These are phyloP conservation scores for Paralichthys olivaceus DNA, from an alignment of 2,113 vertebrate genomes.

Conservation along the genomic window DNA sequence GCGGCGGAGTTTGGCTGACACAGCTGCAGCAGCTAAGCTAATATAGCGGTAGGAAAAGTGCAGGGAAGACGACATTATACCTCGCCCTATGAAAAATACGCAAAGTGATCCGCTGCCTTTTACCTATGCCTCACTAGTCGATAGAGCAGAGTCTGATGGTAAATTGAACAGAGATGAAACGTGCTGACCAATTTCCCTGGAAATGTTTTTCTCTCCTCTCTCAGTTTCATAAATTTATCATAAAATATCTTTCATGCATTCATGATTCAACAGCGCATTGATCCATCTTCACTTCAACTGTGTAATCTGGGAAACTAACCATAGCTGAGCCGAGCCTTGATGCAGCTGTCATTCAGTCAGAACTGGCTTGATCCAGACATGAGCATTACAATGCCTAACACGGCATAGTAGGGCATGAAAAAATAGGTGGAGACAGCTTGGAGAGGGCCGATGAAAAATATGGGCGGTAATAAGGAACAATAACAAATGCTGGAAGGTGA, in stretches of 20 bases:
- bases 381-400: conserved; percentile 46
- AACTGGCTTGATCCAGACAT: conserved; percentile 40
- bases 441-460: conserved; percentile 53
- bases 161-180: conserved; percentile 49
- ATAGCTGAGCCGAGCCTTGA: conserved; percentile 22
- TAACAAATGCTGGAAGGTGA: conserved; percentile 68
- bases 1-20: conserved; percentile 26
- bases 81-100: conserved; percentile 39
- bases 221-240: conserved; percentile 34
- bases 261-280: conserved; percentile 53
- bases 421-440: conserved; percentile 34
- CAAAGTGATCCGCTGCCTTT: conserved; percentile 27
- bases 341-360: conserved; percentile 43
- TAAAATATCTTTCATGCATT: conserved; percentile 43
- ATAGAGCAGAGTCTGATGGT: conserved; percentile 2
- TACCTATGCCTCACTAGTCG: conserved; percentile 25
- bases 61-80: conserved; percentile 16
- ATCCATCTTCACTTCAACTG: conserved; percentile 44
- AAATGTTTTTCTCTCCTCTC: conserved; percentile 46
- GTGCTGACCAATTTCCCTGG: conserved; percentile 39
- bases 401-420: not conserved
- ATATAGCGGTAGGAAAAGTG: conserved; percentile 20
- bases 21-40: conserved; percentile 33
- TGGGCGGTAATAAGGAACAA: conserved; percentile 68
- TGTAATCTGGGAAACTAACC: conserved; percentile 40